A percentile compares a stretch with the other conserved stretches of the same genome.
phyloP scores from a whole-genome alignment of 1,140 invertebrate species.

The Pseudomyrmex dendroicus region DNA sequence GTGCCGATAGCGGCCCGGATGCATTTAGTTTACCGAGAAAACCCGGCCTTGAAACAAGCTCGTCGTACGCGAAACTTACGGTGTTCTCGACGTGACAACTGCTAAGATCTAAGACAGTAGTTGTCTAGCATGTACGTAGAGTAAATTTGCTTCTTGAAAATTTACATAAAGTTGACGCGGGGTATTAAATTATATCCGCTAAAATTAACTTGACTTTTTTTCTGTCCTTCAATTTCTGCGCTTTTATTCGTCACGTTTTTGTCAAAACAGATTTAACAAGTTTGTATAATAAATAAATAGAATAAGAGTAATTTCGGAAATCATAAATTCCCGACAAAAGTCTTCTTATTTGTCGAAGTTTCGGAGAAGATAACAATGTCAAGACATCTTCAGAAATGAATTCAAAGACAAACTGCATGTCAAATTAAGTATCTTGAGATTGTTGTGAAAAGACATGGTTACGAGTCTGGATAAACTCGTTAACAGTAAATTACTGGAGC shows the following conservation, averaged over 20 bases:
- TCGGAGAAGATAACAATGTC: neutral
- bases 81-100: conserved; percentile 12
- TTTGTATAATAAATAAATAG: too few species aligned
- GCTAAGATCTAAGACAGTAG: neutral
- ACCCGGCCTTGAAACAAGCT: neutral
- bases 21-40: conserved; percentile 22
- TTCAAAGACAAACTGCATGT: neutral
- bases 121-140: too few species aligned
- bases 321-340: too few species aligned
- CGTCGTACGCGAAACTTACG: conserved; percentile 11
- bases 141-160: neutral
- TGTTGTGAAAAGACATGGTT: neutral
- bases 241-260: neutral
- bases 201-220: neutral
- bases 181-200: neutral
- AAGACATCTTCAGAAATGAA: neutral
- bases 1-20: conserved; percentile 10
- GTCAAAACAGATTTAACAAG: neutral
- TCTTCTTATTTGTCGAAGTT: neutral
- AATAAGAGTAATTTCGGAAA: too few species aligned
- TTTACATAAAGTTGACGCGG: neutral
- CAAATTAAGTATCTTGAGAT: conserved; percentile 27
- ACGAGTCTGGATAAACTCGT: neutral
- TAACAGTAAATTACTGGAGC: conserved; percentile 21
- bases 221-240: too few species aligned